These are phyloP conservation scores for Stylophora pistillata DNA, from an alignment of 64 coral and sea anemone genomes.

Conservation along the genomic window DNA sequence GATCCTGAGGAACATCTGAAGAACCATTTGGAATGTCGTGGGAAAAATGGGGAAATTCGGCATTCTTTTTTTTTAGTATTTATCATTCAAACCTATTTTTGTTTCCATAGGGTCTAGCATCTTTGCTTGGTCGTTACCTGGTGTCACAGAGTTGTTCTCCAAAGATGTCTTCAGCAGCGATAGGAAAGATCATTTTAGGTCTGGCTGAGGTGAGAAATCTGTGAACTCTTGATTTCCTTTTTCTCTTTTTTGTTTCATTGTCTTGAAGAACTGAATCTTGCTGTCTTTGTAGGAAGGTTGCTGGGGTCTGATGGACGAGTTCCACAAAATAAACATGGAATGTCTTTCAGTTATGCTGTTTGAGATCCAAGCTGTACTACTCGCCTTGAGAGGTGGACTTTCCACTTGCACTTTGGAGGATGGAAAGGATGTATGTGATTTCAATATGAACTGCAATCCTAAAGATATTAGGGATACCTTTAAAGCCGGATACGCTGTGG, in stretches of 20 bases:
- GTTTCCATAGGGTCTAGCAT: conserved; percentile 73
- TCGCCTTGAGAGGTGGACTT: conserved; percentile 73
- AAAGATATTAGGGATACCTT: not conserved
- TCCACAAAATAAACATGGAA: conserved; percentile 82
- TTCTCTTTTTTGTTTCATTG: not conserved
- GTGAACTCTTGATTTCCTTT: not conserved
- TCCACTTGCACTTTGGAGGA: conserved; percentile 81
- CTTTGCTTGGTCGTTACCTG: conserved; percentile 84
- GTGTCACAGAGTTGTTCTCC: conserved; percentile 78
- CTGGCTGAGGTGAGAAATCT: conserved; percentile 73
- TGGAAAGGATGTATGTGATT: conserved; percentile 78
- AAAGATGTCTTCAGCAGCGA: conserved; percentile 64
- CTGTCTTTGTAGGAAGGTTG: conserved; percentile 81
- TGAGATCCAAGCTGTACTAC: conserved; percentile 84
- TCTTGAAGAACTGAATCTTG: not conserved
- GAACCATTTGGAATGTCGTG: too few species aligned
- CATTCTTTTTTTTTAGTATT: not conserved
- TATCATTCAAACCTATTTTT: not conserved
- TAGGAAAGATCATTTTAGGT: conserved; percentile 86
- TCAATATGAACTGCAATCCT: not conserved
- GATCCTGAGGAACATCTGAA: too few species aligned
- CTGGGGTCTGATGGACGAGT: conserved; percentile 96
- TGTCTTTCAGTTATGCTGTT: conserved; percentile 83
- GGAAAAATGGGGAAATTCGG: too few species aligned
- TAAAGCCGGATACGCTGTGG: too few species aligned